Evolutionary conservation across 92 coral and sea anemone species (phyloP), one percentile per base, ranked within the genome.

Genomic region (Nematostella vectensis): DNA sequence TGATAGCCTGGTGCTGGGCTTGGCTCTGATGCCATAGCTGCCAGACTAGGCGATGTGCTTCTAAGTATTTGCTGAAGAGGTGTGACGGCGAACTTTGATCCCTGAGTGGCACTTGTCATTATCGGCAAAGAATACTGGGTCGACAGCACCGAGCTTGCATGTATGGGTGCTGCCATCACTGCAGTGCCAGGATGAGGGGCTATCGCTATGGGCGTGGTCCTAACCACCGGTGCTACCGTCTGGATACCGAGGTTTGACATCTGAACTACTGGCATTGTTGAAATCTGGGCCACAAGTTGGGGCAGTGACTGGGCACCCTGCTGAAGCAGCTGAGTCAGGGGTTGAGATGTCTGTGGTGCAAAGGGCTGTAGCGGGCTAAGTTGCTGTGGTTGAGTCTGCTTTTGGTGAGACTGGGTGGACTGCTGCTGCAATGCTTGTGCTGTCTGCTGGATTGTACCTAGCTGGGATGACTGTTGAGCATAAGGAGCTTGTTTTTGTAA

Each of bases 401-500:
- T 30, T 47, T 57, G 67, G 29, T 74, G 80, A 25, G 58, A 62
- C 33, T 45, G 82, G 15, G 64, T 16, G 38, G 51, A 23, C 11
- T 48, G 68, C 55, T 58, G 63, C 30, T 65, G 70, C 22, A 57
- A 62, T 0, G 27, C 60, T 42, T 49, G 59, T 19, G 58, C 61
- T 59, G 69, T 58, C 45, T 58, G 73, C 29, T 55, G 16, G 19
- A 63, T 55, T 20, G 73, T 43, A 55, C 55, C 47, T 17, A 57
- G 36, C 42, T 57, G 62, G 1, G 73, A 67, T 0, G 73, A 40
- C 38, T 55, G 63, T 21, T 57, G 64, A 13, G 64, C 50, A 33
- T 68, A 53, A 17, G 57, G 76, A 1, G 39, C 69, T 37, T 66
- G 76, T 20, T 76, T 72, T 21, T 61, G 71, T 2, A 57, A 82